Base-by-base conservation (phyloP, 2,888 invertebrate genomes). In the Hydropsyche betteni region DNA sequence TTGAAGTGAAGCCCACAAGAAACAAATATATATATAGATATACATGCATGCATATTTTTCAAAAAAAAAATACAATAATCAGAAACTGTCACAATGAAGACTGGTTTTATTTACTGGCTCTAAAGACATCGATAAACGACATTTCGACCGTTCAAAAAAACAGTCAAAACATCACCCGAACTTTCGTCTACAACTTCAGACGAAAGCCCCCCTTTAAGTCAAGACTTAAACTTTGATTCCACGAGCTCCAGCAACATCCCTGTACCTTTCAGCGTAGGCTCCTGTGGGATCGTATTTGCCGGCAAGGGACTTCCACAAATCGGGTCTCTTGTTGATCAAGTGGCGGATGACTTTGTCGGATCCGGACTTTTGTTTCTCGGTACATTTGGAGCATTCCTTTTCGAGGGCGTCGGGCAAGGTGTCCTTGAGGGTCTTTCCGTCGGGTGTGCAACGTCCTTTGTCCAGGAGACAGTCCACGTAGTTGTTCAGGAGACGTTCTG, bases 341-440 rank as follows among this genome's bases (percentile, higher is more conserved):
- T 86, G 89, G 16, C 89, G 87, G 44, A 93, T 88, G 6, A 93
- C 90, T 79, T 87, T 91, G 80, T 91, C 89, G 61, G 91, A 84
- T 0, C 84, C 82, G 0, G 78, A 73, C 78, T 86, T 87, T 76
- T 87, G 87, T 88, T 88, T 89, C 84, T 88, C 80, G 83, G 89
- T 91, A 82, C 93, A 94, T 82, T 92, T 91, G 73, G 81, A 81
- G 82, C 93, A 93, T 72, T 90, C 90, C 2, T 88, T 90, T 80
- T 88, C 84, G 64, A 93, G 83, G 0, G 94, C 94, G 79, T 94
- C 94, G 0, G 93, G 93, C 1, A 94, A 85, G 0, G 88, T 84
- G 78, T 87, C 86, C 75, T 87, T 87, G 0, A 87, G 83, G 79
- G 90, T 90, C 78, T 88, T 88, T 52, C 90, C 92, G 80, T 92